Percentiles rank a stretch among this genome's conserved stretches.
These are phyloP conservation scores for Slavum lentiscoides DNA, from an alignment of 2,888 invertebrate species.

Conservation along the genomic window DNA sequence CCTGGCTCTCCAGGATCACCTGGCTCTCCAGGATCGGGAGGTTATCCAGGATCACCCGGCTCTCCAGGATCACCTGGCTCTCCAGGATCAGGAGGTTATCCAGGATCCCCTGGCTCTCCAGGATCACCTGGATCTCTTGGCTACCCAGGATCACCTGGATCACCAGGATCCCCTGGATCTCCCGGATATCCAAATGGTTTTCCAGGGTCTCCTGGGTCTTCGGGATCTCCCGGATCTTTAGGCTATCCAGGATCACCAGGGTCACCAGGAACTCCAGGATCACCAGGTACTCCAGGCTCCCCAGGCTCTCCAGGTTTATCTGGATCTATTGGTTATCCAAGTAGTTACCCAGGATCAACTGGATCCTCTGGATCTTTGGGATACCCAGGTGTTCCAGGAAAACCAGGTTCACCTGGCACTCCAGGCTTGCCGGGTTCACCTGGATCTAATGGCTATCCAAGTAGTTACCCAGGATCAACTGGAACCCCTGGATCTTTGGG, in stretches of 20 bases:
- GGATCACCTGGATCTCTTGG: slow-evolving; percentile 56
- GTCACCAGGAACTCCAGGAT: slow-evolving; percentile 54
- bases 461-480: slow-evolving; percentile 59
- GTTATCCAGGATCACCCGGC: slow-evolving; percentile 25
- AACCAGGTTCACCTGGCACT: slow-evolving; percentile 56
- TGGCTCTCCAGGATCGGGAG: neutral
- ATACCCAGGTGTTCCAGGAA: slow-evolving; percentile 55
- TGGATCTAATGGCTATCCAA: slow-evolving; percentile 57
- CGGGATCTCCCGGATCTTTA: slow-evolving; percentile 58
- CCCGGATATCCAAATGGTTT: neutral
- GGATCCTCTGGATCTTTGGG: slow-evolving; percentile 26
- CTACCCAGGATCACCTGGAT: slow-evolving; percentile 58
- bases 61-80: slow-evolving; percentile 14
- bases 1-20: neutral
- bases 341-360: neutral
- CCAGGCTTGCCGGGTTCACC: slow-evolving; percentile 59
- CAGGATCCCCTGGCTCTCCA: slow-evolving; percentile 57
- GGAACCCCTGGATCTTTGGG: slow-evolving; percentile 58
- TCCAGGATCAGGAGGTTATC: too few species aligned
- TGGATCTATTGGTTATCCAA: slow-evolving; percentile 58
- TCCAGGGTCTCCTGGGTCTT: slow-evolving; percentile 56
- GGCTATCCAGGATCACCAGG: slow-evolving; percentile 59
- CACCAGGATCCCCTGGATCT: slow-evolving; percentile 17
- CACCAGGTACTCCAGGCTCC: slow-evolving; percentile 50
- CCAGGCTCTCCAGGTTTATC: slow-evolving; percentile 18